Conservation (phyloP, 2,113 vertebrate species). For the Erinaceus europaeus region DNA sequence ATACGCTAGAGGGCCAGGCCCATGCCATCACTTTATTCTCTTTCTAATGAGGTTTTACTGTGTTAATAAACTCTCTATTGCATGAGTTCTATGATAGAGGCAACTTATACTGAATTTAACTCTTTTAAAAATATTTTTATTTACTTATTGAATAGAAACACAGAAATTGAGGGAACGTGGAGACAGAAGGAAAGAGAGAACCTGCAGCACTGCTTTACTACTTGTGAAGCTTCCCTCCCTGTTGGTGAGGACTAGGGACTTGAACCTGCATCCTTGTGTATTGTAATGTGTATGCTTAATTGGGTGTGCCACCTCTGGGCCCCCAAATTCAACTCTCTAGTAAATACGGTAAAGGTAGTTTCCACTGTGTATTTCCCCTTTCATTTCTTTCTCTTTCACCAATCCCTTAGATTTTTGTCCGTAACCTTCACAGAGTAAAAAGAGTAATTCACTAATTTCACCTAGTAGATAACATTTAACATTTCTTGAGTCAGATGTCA, state of each 20-base stretch:
- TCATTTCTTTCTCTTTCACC: not conserved
- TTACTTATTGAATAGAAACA: no score
- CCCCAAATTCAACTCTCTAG: no score
- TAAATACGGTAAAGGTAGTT: not conserved
- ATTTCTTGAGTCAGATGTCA: not conserved
- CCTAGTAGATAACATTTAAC: not conserved
- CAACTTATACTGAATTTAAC: not conserved
- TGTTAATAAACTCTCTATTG: not conserved
- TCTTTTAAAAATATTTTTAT: not conserved
- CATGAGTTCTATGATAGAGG: not conserved
- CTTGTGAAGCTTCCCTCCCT: no score
- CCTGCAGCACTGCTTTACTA: no score
- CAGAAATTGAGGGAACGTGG: no score
- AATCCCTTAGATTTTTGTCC: not conserved
- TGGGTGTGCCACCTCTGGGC: no score
- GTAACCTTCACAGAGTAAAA: conserved; percentile 5
- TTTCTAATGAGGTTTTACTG: not conserved
- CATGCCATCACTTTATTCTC: not conserved
- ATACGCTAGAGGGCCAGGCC: not conserved
- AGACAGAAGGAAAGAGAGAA: no score
- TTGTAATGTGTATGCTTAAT: no score
- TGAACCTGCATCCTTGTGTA: no score
- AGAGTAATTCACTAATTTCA: not conserved
- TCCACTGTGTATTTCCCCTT: not conserved
- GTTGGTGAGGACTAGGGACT: no score